Conservation (phyloP, 92 coral and sea anemone genomes). For the Palythoa grandiflora region DNA sequence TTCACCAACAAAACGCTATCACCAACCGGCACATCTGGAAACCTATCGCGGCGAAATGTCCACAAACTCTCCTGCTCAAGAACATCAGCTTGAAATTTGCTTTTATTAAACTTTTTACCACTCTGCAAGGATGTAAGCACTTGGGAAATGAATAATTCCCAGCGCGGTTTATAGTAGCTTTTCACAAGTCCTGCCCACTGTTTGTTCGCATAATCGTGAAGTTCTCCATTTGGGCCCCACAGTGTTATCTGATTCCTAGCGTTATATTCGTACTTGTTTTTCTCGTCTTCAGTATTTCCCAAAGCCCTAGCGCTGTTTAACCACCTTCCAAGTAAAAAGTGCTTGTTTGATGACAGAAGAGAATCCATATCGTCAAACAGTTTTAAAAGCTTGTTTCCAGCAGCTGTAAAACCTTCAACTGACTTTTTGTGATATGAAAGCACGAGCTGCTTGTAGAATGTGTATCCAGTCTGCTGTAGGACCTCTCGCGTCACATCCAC, state of each 20-base stretch:
- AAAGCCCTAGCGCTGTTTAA: constrained; percentile 82
- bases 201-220: too few species aligned
- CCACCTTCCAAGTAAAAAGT: constrained; percentile 91
- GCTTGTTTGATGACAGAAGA: constrained; percentile 77
- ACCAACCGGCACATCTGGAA: too few species aligned
- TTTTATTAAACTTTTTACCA: too few species aligned
- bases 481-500: constrained; percentile 89
- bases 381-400: neutral
- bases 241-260: constrained; percentile 31
- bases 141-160: too few species aligned
- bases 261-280: constrained; percentile 43
- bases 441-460: constrained; percentile 65
- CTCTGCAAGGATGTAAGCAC: too few species aligned
- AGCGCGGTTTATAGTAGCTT: too few species aligned
- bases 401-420: constrained; percentile 43
- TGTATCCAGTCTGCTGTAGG: constrained; percentile 70
- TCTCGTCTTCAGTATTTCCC: constrained; percentile 68
- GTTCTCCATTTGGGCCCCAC: too few species aligned
- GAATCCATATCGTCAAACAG: constrained; percentile 76
- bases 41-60: too few species aligned
- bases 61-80: too few species aligned
- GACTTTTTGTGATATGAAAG: constrained; percentile 67
- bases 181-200: too few species aligned
- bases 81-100: too few species aligned
- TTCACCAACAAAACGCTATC: too few species aligned